phyloP scores from a whole-genome alignment of 2,888 invertebrate species.

The Apodemia zela region DNA sequence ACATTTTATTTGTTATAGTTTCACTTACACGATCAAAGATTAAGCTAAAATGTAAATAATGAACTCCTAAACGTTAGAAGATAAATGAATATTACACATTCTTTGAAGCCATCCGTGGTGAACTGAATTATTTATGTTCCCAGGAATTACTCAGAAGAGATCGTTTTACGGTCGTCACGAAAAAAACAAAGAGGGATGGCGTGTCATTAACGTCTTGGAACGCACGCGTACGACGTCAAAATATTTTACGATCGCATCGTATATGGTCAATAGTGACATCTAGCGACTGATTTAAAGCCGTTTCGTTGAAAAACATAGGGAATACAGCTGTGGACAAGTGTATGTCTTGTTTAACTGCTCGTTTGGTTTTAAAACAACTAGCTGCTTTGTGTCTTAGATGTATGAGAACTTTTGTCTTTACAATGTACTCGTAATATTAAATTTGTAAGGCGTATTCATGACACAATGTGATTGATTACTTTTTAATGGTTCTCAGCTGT shows the following conservation, averaged over 20 bases:
- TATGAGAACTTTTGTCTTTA: conserved; percentile 5
- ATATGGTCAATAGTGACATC: conserved; percentile 59
- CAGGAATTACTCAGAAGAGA: conserved; percentile 61
- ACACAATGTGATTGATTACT: neutral
- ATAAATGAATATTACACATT: conserved; percentile 41
- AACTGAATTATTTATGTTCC: conserved; percentile 56
- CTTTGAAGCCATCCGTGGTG: conserved; percentile 58
- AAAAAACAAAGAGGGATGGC: conserved; percentile 44
- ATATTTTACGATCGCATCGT: conserved; percentile 55
- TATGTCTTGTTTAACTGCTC: conserved; percentile 34
- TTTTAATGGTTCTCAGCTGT: conserved; percentile 4
- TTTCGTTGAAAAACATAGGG: conserved; percentile 61
- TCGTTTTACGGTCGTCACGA: conserved; percentile 52
- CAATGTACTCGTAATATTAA: conserved; percentile 1
- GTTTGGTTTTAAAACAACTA: conserved; percentile 22
- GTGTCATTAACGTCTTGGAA: conserved; percentile 60
- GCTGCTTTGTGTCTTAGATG: conserved; percentile 8
- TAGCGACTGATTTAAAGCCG: conserved; percentile 62
- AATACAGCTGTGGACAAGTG: conserved; percentile 67
- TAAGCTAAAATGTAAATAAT: conserved; percentile 4
- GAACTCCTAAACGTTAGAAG: conserved; percentile 15
- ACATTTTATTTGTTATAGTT: neutral
- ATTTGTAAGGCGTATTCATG: neutral
- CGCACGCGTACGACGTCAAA: conserved; percentile 61
- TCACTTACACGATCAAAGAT: neutral